Conservation (phyloP, 2,113 vertebrate genomes). For the Eulacestoma nigropectus region DNA sequence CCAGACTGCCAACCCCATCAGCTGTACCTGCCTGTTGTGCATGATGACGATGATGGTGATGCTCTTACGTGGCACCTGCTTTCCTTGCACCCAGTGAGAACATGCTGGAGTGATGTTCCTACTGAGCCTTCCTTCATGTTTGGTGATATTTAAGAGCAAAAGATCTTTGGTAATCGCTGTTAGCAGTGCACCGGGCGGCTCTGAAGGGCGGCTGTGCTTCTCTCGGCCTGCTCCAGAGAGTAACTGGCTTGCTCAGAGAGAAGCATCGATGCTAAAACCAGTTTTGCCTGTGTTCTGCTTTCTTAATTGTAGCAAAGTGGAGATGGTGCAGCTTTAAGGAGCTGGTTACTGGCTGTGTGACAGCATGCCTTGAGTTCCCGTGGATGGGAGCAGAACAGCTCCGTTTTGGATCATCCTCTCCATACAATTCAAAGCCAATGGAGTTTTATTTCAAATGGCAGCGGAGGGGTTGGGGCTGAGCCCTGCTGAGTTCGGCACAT, state of each 20-base stretch:
- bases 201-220: background rate
- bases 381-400: background rate
- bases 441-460: background rate
- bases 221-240: background rate
- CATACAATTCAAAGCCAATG: fast-evolving
- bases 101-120: background rate
- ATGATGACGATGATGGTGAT: slow-evolving; percentile 63
- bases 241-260: background rate
- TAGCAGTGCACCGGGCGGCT: background rate
- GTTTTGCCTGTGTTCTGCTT: background rate
- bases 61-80: slow-evolving; percentile 74
- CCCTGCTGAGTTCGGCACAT: background rate
- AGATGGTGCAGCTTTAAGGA: background rate
- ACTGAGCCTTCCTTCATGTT: background rate
- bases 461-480: background rate
- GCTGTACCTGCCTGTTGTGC: slow-evolving; percentile 79
- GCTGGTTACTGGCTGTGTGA: background rate
- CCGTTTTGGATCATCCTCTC: background rate
- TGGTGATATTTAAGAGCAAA: background rate
- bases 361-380: background rate
- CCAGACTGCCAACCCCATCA: slow-evolving; percentile 90
- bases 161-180: background rate
- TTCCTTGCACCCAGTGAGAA: slow-evolving; percentile 69
- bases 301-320: background rate
- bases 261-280: fast-evolving